Evolutionary conservation across 1,140 invertebrate species (phyloP).

Genomic region (Pissodes strobi): DNA sequence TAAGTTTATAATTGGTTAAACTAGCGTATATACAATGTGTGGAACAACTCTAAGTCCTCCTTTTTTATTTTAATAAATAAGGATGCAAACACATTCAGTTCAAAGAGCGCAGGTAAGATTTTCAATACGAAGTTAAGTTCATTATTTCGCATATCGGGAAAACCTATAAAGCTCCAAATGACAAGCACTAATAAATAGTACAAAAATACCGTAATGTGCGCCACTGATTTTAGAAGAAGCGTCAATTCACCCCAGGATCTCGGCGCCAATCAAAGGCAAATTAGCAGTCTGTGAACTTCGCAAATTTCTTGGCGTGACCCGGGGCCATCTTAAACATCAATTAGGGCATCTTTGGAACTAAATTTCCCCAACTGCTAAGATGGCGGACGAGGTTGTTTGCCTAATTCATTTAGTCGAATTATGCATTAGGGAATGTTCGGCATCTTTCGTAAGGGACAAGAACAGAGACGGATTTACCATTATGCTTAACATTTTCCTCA

Average conservation of each 20-base stretch:
- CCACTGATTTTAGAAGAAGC: background rate
- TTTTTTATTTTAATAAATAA: no score
- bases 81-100: no score
- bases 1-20: no score
- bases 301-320: slow-evolving; percentile 21
- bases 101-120: no score
- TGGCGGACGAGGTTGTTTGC: slow-evolving; percentile 34
- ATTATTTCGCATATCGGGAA: no score
- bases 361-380: slow-evolving; percentile 46
- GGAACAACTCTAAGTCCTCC: no score
- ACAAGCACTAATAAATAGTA: background rate
- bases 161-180: no score
- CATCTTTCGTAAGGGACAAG: no score
- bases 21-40: no score
- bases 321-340: slow-evolving; percentile 45
- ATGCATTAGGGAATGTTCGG: background rate
- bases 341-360: slow-evolving; percentile 45
- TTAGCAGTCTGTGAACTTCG: slow-evolving; percentile 21
- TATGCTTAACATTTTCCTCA: no score
- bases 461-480: no score
- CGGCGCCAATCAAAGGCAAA: slow-evolving; percentile 21
- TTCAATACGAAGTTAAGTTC: no score
- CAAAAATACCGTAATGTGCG: background rate
- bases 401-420: background rate
- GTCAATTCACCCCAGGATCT: background rate